Conservation (phyloP, 2,797 vertebrate genomes). For the Alosa sapidissima region DNA sequence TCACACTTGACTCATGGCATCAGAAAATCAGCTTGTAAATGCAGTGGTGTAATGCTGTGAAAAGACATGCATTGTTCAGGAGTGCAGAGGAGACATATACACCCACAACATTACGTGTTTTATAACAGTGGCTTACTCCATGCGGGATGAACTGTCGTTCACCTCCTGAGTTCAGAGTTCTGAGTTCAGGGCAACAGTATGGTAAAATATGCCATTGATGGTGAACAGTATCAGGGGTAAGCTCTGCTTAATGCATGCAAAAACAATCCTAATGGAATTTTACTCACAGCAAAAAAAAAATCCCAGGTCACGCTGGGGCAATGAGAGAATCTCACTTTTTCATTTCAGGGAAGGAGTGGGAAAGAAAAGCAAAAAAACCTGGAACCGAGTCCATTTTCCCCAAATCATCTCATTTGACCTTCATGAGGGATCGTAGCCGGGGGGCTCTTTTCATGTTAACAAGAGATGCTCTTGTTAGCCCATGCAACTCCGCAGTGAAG, state of each 20-base stretch:
- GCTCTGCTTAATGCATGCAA: conserved; percentile 40
- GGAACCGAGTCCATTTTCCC: conserved; percentile 84
- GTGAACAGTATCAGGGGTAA: neutral
- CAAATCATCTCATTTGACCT: conserved; percentile 90
- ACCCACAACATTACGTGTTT: neutral
- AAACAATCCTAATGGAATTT: conserved; percentile 46
- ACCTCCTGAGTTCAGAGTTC: neutral
- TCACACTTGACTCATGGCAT: conserved; percentile 9
- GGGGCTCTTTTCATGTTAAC: conserved; percentile 84
- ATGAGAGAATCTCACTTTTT: conserved; percentile 50
- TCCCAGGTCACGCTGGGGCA: conserved; percentile 33
- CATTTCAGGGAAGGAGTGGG: conserved; percentile 44
- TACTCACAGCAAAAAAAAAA: conserved; percentile 27
- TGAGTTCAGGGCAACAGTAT: neutral
- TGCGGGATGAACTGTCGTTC: neutral
- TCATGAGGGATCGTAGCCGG: conserved; percentile 85
- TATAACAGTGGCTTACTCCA: neutral
- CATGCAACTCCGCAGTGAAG: conserved; percentile 76
- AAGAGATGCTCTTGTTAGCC: conserved; percentile 90
- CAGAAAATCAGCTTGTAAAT: neutral
- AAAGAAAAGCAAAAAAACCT: conserved; percentile 64
- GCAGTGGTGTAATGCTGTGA: neutral
- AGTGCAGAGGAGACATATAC: neutral
- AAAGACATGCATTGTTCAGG: neutral
- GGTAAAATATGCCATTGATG: conserved; percentile 6